Conservation (phyloP, 2,888 invertebrate species). For the Hedychridium roseum region DNA sequence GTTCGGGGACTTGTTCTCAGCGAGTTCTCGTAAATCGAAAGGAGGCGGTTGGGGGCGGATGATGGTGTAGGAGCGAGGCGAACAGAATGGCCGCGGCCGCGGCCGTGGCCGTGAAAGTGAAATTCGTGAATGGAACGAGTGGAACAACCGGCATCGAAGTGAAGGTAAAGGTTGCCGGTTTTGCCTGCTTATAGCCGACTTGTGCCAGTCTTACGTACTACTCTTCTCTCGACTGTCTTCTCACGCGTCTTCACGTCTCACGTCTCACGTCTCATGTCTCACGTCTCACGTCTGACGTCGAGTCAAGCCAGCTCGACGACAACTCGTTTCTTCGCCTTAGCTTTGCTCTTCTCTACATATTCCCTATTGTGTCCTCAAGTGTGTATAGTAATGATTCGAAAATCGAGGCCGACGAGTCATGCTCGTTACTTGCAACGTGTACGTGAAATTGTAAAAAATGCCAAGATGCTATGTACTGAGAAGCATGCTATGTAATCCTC, state of each 20-base stretch:
- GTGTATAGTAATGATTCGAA: no score
- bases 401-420: no score
- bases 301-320: neutral
- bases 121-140: conserved; percentile 48
- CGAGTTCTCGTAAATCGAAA: no score
- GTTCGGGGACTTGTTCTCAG: no score
- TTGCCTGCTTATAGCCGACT: conserved; percentile 18
- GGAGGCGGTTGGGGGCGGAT: no score
- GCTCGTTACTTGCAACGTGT: no score
- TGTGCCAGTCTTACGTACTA: conserved; percentile 23
- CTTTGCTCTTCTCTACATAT: no score
- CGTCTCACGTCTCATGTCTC: conserved; percentile 4
- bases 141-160: conserved; percentile 36
- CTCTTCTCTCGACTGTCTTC: conserved; percentile 16
- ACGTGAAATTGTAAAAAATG: no score
- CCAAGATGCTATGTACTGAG: no score
- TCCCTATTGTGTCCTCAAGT: no score
- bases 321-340: neutral
- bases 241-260: conserved; percentile 6
- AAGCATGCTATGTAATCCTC: no score
- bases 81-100: conserved; percentile 28
- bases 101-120: conserved; percentile 59
- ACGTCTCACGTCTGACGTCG: conserved; percentile 5
- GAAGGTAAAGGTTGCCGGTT: conserved; percentile 44
- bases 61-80: conserved; percentile 26